Percentiles rank a stretch among this genome's conserved stretches.
phyloP scores from a whole-genome alignment of 2,888 invertebrate genomes.

The Aleiodes leptofemur region DNA sequence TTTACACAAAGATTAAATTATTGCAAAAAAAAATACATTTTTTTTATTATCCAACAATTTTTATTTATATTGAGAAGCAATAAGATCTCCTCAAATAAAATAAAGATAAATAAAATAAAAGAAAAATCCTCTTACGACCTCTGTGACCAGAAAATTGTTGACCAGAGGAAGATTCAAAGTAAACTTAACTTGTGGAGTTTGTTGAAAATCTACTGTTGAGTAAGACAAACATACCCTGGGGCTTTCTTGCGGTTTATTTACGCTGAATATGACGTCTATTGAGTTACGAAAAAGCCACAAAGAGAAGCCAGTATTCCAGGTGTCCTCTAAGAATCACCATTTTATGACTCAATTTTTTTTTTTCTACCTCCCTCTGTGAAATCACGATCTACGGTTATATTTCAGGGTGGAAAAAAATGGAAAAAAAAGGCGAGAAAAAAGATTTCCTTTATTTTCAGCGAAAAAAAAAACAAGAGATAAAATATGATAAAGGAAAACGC shows the following conservation, averaged over 20 bases:
- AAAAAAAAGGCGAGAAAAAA: neutral
- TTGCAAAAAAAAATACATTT: too few species aligned
- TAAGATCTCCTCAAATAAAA: too few species aligned
- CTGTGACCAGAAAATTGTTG: neutral
- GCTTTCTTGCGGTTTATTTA: conserved; percentile 11
- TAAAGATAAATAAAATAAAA: too few species aligned
- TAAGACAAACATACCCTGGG: conserved; percentile 4
- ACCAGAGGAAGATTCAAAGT: neutral
- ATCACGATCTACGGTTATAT: too few species aligned
- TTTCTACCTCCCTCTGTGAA: neutral
- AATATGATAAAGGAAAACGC: conserved; percentile 7
- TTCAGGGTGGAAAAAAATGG: neutral
- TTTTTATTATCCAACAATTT: too few species aligned
- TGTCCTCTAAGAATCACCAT: conserved; percentile 1
- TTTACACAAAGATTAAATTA: too few species aligned
- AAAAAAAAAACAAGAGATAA: neutral
- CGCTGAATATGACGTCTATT: conserved; percentile 8
- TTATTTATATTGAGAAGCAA: too few species aligned
- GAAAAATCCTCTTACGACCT: neutral
- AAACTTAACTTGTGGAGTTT: neutral
- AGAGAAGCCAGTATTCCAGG: neutral
- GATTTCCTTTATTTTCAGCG: too few species aligned
- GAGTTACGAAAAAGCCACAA: neutral
- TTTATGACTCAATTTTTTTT: conserved; percentile 14
- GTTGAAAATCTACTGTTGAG: conserved; percentile 3